Percentiles rank a stretch among this genome's conserved stretches.
These are phyloP conservation scores for Tachina grossa DNA, from an alignment of 2,888 invertebrate species.

Conservation along the genomic window DNA sequence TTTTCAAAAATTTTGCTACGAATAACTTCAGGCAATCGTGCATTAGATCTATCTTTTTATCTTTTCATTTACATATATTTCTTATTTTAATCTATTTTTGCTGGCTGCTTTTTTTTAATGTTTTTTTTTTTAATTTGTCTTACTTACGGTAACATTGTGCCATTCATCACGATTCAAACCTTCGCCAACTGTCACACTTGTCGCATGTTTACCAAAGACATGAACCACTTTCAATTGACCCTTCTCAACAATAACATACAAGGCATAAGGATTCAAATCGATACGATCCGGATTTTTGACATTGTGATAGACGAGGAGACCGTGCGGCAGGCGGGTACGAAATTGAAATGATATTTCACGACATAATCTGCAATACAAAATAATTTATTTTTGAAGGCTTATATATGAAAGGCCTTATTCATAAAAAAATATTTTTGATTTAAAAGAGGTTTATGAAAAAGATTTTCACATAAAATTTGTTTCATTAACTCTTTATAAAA, in stretches of 20 bases:
- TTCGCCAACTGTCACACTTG: constrained; percentile 91
- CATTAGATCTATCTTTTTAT: too few species aligned
- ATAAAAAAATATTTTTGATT: too few species aligned
- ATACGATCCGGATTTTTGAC: constrained; percentile 92
- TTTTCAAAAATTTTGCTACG: too few species aligned
- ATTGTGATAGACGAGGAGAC: constrained; percentile 94
- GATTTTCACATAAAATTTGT: too few species aligned
- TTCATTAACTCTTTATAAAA: too few species aligned
- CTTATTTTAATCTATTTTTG: not conserved
- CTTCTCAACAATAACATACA: constrained; percentile 95
- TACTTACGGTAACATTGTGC: constrained; percentile 91
- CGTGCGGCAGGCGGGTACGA: constrained; percentile 93
- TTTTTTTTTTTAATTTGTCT: not conserved
- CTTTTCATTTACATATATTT: not conserved
- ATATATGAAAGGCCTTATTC: too few species aligned
- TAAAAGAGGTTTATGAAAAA: too few species aligned
- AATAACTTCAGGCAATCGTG: too few species aligned
- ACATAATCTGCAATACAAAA: constrained; percentile 86
- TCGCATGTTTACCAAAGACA: constrained; percentile 94
- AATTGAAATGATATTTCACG: constrained; percentile 95
- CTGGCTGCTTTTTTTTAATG: not conserved
- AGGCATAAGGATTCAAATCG: constrained; percentile 92
- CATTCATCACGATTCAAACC: constrained; percentile 94
- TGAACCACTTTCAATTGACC: constrained; percentile 96
- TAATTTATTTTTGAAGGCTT: not conserved